Conservation (phyloP, 2,888 invertebrate genomes). For the Polyploca ridens region DNA sequence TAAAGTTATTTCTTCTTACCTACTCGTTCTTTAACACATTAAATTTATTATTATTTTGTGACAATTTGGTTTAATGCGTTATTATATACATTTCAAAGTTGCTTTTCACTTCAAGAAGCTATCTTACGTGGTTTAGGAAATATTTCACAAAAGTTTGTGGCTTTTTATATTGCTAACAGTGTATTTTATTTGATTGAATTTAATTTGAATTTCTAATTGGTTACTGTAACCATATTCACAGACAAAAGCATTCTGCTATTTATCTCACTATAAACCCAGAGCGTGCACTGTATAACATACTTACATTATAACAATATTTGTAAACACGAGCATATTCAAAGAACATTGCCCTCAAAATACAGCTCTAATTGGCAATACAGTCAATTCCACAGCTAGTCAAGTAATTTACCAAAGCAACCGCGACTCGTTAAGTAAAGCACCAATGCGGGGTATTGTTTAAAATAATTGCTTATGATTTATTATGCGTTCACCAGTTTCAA, state of each 20-base stretch:
- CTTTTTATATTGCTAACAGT: too few relatives aligned
- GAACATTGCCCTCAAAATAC: neutral
- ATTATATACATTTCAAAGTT: too few relatives aligned
- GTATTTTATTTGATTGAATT: too few relatives aligned
- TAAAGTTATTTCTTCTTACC: too few relatives aligned
- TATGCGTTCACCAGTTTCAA: slow-evolving; percentile 58
- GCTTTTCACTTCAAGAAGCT: too few relatives aligned
- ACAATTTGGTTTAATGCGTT: too few relatives aligned
- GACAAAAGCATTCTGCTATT: neutral
- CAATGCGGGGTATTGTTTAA: slow-evolving; percentile 50
- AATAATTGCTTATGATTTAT: slow-evolving; percentile 73
- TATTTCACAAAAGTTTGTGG: too few relatives aligned
- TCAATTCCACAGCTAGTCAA: slow-evolving; percentile 18
- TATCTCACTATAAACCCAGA: neutral
- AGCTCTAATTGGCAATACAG: slow-evolving; percentile 3
- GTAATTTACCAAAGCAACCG: slow-evolving; percentile 31
- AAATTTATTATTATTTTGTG: too few relatives aligned
- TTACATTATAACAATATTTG: neutral
- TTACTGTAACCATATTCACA: too few relatives aligned
- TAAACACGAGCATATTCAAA: neutral
- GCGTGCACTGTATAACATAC: neutral
- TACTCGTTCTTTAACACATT: too few relatives aligned
- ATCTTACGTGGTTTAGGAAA: too few relatives aligned
- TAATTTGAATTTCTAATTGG: too few relatives aligned
- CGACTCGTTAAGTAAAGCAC: slow-evolving; percentile 50